Evolutionary conservation across 2,888 invertebrate species (phyloP).

Genomic region (Plebejus argus): DNA sequence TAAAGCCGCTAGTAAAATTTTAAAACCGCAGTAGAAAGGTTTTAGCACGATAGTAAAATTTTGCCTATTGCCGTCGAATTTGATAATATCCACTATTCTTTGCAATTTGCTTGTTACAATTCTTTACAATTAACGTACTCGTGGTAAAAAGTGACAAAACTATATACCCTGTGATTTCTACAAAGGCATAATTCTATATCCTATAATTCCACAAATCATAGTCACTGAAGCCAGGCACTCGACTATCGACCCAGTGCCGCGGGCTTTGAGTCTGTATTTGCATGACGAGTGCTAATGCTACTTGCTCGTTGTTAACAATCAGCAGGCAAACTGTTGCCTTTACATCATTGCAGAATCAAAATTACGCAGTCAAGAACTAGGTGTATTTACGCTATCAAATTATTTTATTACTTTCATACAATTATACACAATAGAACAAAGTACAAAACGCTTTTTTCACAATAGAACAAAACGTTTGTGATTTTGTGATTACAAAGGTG

Average conservation of each 20-base stretch:
- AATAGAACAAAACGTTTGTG: too few relatives aligned
- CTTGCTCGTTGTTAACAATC: background rate
- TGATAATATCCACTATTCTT: too few relatives aligned
- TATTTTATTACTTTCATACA: too few relatives aligned
- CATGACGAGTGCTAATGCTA: constrained; percentile 8
- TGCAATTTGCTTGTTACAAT: too few relatives aligned
- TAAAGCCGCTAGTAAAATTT: too few relatives aligned
- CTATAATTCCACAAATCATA: background rate
- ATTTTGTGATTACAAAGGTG: too few relatives aligned
- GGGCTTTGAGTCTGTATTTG: constrained; percentile 7
- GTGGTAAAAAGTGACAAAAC: background rate
- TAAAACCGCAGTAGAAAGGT: too few relatives aligned
- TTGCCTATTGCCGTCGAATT: too few relatives aligned
- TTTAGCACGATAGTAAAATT: too few relatives aligned
- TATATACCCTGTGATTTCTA: background rate
- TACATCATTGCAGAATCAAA: background rate
- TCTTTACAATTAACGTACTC: too few relatives aligned
- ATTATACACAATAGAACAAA: too few relatives aligned
- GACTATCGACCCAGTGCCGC: background rate
- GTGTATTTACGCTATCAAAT: background rate
- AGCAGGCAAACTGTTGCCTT: background rate
- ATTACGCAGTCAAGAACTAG: background rate
- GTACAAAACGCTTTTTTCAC: too few relatives aligned
- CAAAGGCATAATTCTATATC: background rate
- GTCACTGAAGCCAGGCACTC: background rate